phyloP scores from a whole-genome alignment of 2,113 vertebrate genomes.

The Apteryx mantelli region DNA sequence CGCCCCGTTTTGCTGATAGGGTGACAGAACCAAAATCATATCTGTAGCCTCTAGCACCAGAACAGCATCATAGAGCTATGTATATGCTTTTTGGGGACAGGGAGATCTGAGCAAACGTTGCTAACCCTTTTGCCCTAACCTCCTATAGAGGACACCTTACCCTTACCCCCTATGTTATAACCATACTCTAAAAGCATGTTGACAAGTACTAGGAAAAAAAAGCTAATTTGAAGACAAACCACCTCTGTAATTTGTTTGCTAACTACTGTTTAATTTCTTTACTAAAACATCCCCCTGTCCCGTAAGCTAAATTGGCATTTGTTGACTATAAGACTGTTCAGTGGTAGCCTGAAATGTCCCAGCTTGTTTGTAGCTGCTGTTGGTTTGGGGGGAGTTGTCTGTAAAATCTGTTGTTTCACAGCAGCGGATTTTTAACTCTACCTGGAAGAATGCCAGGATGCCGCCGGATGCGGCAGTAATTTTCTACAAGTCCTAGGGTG shows the following conservation, averaged over 20 bases:
- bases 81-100: not conserved
- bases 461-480: not conserved
- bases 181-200: not conserved
- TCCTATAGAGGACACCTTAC: not conserved
- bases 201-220: not conserved
- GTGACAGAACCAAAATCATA: not conserved
- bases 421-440: not conserved
- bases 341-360: not conserved
- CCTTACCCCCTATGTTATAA: not conserved
- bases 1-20: not conserved
- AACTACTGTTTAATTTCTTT: not conserved
- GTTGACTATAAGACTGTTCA: not conserved
- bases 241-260: not conserved
- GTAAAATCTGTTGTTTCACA: not conserved
- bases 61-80: not conserved
- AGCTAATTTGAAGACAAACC: not conserved
- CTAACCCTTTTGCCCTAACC: not conserved
- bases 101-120: not conserved
- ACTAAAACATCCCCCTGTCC: not conserved
- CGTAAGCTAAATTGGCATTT: not conserved
- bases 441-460: not conserved
- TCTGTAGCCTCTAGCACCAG: not conserved
- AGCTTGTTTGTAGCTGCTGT: not conserved
- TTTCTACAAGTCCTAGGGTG: not conserved
- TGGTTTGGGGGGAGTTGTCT: not conserved